A percentile compares a stretch with the other conserved stretches of the same genome.
Evolutionary conservation across 2,888 invertebrate species (phyloP).

Genomic region (Cylloceria caligata): DNA sequence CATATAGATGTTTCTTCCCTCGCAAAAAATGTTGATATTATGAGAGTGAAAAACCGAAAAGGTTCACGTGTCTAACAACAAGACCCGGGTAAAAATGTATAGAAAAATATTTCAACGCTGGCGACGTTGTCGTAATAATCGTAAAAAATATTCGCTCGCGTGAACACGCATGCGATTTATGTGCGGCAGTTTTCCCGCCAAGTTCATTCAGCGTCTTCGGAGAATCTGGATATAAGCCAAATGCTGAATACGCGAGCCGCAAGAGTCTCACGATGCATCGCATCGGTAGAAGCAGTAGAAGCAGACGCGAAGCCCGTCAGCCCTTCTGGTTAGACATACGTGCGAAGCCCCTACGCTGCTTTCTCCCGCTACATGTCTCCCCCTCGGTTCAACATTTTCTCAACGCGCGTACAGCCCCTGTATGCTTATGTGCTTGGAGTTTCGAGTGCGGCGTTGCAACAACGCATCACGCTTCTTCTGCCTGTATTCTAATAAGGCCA

Average conservation of each 20-base stretch:
- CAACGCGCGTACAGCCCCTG: neutral
- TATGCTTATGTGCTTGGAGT: neutral
- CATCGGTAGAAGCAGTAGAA: conserved; percentile 39
- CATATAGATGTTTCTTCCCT: conserved; percentile 16
- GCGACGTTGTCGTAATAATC: conserved; percentile 32
- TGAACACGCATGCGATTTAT: conserved; percentile 22
- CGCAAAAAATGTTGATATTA: conserved; percentile 8
- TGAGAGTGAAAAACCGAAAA: neutral
- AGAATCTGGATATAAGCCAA: conserved; percentile 82
- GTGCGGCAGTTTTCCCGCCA: conserved; percentile 80
- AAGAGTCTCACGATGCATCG: conserved; percentile 59
- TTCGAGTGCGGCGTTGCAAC: conserved; percentile 51
- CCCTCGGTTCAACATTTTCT: conserved; percentile 25
- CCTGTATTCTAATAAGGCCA: conserved; percentile 75
- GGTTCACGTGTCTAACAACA: neutral
- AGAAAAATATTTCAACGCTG: neutral
- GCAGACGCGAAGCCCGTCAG: conserved; percentile 58
- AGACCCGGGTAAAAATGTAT: neutral
- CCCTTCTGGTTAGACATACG: conserved; percentile 46
- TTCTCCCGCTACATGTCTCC: conserved; percentile 43
- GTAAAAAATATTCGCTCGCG: neutral
- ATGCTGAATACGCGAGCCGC: conserved; percentile 75
- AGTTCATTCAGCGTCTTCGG: conserved; percentile 82
- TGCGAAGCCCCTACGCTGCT: conserved; percentile 40
- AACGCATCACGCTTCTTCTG: neutral